phyloP scores from a whole-genome alignment of 2,888 invertebrate species.

The Ormyrus pomaceus region DNA sequence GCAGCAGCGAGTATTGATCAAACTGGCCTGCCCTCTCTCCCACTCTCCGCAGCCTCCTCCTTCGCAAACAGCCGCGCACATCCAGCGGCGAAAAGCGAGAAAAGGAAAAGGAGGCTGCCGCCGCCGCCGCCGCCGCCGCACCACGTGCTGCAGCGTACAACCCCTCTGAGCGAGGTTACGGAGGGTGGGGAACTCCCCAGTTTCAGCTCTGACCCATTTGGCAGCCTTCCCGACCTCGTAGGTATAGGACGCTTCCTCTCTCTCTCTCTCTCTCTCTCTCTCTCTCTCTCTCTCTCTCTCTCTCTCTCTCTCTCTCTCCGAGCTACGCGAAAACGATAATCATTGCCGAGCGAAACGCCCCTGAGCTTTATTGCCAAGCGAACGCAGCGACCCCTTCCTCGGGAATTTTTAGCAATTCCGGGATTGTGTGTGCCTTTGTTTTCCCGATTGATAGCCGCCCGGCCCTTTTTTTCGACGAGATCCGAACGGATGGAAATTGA shows the following conservation, averaged over 20 bases:
- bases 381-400: too few species aligned
- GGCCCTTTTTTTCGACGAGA: too few species aligned
- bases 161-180: background rate
- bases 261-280: background rate
- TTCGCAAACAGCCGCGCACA: conserved; percentile 6
- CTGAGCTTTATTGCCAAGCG: too few species aligned
- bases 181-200: conserved; percentile 47
- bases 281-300: background rate
- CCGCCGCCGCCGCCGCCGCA: background rate
- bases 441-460: too few species aligned
- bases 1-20: conserved; percentile 67
- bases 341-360: conserved; percentile 53
- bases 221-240: conserved; percentile 67
- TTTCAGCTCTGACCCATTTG: conserved; percentile 72
- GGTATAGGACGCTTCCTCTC: background rate
- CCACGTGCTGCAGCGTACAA: background rate
- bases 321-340: conserved; percentile 62
- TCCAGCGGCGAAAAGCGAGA: conserved; percentile 2
- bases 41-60: conserved; percentile 55
- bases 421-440: background rate
- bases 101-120: background rate
- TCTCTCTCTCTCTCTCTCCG: conserved; percentile 26
- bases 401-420: too few species aligned
- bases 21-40: conserved; percentile 62
- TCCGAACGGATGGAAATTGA: too few species aligned